Percentiles rank a stretch among this genome's conserved stretches.
phyloP scores from a whole-genome alignment of 2,113 vertebrate species.

The Leptosomus discolor region DNA sequence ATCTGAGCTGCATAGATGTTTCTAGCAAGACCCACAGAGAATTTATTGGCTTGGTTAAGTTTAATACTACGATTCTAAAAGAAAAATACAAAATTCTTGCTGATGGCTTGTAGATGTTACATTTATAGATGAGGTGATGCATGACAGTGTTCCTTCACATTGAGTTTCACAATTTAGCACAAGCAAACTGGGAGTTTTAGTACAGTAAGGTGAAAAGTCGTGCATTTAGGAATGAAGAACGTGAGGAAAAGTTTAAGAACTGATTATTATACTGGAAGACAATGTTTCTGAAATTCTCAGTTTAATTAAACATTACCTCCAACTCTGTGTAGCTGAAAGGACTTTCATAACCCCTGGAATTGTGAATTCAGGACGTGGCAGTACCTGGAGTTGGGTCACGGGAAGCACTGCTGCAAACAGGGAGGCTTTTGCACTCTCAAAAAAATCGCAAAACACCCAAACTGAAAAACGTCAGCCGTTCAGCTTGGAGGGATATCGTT shows the following conservation, averaged over 20 bases:
- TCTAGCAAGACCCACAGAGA: neutral
- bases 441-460: neutral
- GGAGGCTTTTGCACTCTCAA: neutral
- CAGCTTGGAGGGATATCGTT: neutral
- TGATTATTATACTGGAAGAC: neutral
- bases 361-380: neutral
- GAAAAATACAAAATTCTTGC: neutral
- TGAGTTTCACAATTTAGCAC: neutral
- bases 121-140: neutral
- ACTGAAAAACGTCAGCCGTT: neutral
- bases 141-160: neutral
- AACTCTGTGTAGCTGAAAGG: neutral
- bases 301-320: neutral
- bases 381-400: neutral
- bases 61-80: neutral
- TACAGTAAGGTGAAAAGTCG: neutral
- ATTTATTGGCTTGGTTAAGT: neutral
- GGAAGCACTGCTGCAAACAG: neutral
- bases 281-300: neutral
- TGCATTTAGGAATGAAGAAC: neutral
- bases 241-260: neutral
- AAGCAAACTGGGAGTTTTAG: neutral
- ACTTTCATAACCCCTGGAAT: neutral
- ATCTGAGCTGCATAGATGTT: neutral
- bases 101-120: neutral